Percentiles rank a stretch among this genome's conserved stretches.
phyloP scores from a whole-genome alignment of 2,797 vertebrate species.

The Smutsia gigantea region DNA sequence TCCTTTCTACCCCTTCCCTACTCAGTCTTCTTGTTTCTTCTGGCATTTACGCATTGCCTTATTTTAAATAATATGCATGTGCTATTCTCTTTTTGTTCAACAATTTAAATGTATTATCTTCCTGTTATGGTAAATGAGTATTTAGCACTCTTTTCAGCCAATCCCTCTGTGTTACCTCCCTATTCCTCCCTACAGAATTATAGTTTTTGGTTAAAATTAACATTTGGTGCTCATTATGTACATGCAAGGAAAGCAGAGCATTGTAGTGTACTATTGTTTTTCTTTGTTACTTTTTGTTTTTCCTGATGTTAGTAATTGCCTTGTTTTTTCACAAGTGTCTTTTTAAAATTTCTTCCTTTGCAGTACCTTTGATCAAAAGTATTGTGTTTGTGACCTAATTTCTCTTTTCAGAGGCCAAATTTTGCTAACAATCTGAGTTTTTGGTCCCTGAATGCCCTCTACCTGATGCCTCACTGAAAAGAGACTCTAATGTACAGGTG shows the following conservation, averaged over 20 bases:
- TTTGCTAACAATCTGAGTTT: constrained; percentile 42
- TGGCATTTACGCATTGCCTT: background rate
- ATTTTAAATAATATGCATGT: constrained; percentile 3
- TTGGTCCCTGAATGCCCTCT: background rate
- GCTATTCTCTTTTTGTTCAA: background rate
- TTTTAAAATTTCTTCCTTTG: constrained; percentile 32
- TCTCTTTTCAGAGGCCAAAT: constrained; percentile 46
- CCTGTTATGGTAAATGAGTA: background rate
- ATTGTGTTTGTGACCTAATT: constrained; percentile 39
- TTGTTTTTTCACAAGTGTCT: constrained; percentile 25
- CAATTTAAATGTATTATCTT: background rate
- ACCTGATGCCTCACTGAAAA: constrained; percentile 2
- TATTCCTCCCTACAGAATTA: background rate
- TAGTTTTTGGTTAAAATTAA: background rate
- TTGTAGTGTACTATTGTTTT: background rate
- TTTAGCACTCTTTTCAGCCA: background rate
- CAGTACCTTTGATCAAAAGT: constrained; percentile 42
- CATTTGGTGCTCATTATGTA: background rate
- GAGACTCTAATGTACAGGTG: background rate
- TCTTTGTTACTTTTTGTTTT: constrained; percentile 23
- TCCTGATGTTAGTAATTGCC: constrained; percentile 3
- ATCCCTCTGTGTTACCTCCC: background rate
- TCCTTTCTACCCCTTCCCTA: background rate
- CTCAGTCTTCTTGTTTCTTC: background rate
- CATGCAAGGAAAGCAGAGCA: background rate